Conservation (phyloP, 2,113 vertebrate species). For the Hippocampus guttulatus region DNA sequence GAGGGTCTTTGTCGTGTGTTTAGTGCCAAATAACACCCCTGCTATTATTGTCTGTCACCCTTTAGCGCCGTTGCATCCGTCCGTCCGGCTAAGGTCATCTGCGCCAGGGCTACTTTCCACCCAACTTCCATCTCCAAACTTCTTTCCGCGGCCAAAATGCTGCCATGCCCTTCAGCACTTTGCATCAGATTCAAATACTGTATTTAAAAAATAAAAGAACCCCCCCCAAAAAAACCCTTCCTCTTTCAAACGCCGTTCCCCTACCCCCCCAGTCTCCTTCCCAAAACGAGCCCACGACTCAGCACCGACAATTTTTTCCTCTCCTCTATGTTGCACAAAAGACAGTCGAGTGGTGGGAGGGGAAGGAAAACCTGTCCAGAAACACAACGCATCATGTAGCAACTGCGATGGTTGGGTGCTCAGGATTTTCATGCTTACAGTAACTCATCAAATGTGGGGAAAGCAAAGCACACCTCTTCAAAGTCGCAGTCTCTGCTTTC, state of each 20-base stretch:
- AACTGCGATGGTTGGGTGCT: slow-evolving; percentile 14
- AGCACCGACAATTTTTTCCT: slow-evolving; percentile 65
- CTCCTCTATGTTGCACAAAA: slow-evolving; percentile 58
- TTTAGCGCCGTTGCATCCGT: background rate
- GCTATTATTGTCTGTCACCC: slow-evolving; percentile 7
- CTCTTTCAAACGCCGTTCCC: slow-evolving; percentile 55
- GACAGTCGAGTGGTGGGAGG: slow-evolving; percentile 35
- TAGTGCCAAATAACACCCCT: slow-evolving; percentile 35
- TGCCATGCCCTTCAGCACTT: slow-evolving; percentile 77
- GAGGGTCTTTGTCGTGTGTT: slow-evolving; percentile 30
- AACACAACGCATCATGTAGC: slow-evolving; percentile 41
- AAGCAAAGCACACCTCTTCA: slow-evolving; percentile 23
- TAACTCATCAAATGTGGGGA: background rate
- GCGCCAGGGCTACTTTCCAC: slow-evolving; percentile 35
- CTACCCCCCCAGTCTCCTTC: slow-evolving; percentile 66
- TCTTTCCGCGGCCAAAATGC: slow-evolving; percentile 41
- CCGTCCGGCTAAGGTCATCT: slow-evolving; percentile 51
- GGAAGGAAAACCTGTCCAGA: slow-evolving; percentile 39
- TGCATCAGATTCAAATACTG: slow-evolving; percentile 73
- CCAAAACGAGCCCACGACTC: slow-evolving; percentile 73
- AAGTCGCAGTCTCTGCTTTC: slow-evolving; percentile 30
- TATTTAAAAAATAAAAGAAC: background rate
- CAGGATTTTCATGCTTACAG: slow-evolving; percentile 13
- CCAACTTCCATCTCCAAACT: slow-evolving; percentile 24
- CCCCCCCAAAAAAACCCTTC: slow-evolving; percentile 34